These are phyloP conservation scores for Astropecten irregularis DNA, from an alignment of 53 echinoderm and acorn worm genomes.

Conservation along the genomic window DNA sequence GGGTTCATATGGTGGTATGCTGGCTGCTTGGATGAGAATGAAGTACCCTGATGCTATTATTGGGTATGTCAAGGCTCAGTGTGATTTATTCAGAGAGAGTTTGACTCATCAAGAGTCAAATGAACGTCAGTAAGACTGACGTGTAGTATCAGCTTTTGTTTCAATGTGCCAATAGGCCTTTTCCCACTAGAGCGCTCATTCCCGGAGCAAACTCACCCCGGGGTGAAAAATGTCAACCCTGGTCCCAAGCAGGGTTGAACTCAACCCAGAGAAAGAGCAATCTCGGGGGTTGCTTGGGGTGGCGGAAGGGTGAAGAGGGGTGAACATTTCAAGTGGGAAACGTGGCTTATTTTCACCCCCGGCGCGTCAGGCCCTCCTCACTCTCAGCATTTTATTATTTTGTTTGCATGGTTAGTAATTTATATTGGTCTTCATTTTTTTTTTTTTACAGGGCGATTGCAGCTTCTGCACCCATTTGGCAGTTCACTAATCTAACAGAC, in stretches of 20 bases:
- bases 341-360: no score
- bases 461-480: slow-evolving; percentile 97
- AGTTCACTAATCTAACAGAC: slow-evolving; percentile 65
- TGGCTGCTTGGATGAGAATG: slow-evolving; percentile 96
- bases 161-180: background rate
- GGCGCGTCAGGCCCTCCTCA: no score
- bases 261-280: no score
- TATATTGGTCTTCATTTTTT: background rate
- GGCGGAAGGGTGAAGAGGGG: no score
- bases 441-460: slow-evolving; percentile 68
- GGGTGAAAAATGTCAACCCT: no score
- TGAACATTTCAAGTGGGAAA: no score
- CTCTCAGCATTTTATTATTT: no score
- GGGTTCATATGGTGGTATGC: slow-evolving; percentile 97
- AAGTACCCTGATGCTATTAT: slow-evolving; percentile 81
- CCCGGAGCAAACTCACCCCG: no score
- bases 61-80: slow-evolving; percentile 61
- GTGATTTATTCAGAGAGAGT: background rate
- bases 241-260: no score
- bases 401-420: no score
- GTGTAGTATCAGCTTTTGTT: background rate
- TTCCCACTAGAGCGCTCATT: no score
- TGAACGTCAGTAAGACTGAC: background rate
- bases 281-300: background rate
- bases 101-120: background rate